Conservation (phyloP, 2,113 vertebrate species). For the Nesogale talazaci region DNA sequence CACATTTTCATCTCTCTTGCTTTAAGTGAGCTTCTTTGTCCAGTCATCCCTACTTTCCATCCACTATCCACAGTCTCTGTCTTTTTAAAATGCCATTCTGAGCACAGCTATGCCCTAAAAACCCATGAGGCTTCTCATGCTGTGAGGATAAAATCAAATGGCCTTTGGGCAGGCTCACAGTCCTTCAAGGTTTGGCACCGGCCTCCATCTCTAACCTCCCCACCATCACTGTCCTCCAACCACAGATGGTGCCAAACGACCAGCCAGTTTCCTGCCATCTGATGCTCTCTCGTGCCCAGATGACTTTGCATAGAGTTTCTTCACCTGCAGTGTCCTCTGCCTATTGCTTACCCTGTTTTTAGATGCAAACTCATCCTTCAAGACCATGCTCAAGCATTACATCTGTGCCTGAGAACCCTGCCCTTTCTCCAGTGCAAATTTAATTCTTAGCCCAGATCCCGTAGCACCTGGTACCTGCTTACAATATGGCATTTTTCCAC, state of each 20-base stretch:
- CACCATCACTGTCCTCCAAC: not conserved
- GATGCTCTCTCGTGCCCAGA: not conserved
- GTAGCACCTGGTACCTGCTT: not conserved
- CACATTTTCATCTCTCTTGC: not conserved
- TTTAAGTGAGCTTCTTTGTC: not conserved
- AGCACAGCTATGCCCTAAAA: conserved; percentile 3
- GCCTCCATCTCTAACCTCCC: conserved; percentile 3
- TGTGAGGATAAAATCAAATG: conserved; percentile 3
- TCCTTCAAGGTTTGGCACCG: not conserved
- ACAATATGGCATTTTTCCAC: not conserved
- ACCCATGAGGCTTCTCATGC: not conserved
- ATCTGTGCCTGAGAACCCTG: not conserved
- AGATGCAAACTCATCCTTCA: not conserved
- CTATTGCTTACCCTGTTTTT: not conserved
- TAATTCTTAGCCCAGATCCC: not conserved
- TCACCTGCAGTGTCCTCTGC: not conserved
- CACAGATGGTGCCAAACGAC: conserved; percentile 6
- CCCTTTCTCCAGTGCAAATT: not conserved
- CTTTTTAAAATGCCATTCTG: conserved; percentile 2
- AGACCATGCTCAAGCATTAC: not conserved
- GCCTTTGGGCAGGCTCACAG: not conserved
- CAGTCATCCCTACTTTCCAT: not conserved
- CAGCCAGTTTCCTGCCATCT: not conserved
- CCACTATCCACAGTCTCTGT: not conserved
- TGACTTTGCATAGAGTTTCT: not conserved